Evolutionary conservation across 2,888 invertebrate species (phyloP), one percentile per base, ranked within the genome.

Genomic region (Apodemia hepburni): DNA sequence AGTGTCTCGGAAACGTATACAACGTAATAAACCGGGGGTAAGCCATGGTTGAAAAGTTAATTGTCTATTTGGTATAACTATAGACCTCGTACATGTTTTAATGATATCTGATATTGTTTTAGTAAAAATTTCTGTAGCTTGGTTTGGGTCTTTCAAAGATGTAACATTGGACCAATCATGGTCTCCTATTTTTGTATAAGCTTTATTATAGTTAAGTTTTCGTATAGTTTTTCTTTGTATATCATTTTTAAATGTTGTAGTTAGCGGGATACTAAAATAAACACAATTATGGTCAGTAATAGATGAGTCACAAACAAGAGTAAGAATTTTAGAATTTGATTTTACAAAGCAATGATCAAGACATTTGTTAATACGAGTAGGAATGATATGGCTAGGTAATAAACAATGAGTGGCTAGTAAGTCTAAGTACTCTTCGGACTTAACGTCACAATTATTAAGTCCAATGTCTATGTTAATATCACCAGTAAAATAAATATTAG

Each of bases 331-430:
- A 27, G 58, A 58, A 11, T 64, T 65, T 63, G 45, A 64, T 5
- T 18, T 65, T 35, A 49, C 66, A 38, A 51, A 45, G 7, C 45
- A 45, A 45, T 67, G 65, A 15, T 68, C 64, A 12, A 68, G 11
- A 35, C 66, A 68, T n/a, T 45, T 66, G 7, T 42, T 17, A n/a
- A 62, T 27, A 59, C 66, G 47, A 11, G 66, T 68, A 27, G 66
- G 64, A 11, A 66, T 8, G 6, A 17, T 7, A 51, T 68, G 68
- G 0, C 62, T 63, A 4, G 66, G 58, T 57, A 68, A 29, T 11
- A 66, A 5, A 1, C 65, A 60, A 29, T 64, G 58, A 9, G 35
- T 15, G 3, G 65, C 18, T 33, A 66, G 11, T 60, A 66, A 62
- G 29, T 64, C 63, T 47, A 67, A 22, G 47, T 67, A 68, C 12